Evolutionary conservation across 2,113 vertebrate genomes (phyloP).

Genomic region (Lonchura striata): DNA sequence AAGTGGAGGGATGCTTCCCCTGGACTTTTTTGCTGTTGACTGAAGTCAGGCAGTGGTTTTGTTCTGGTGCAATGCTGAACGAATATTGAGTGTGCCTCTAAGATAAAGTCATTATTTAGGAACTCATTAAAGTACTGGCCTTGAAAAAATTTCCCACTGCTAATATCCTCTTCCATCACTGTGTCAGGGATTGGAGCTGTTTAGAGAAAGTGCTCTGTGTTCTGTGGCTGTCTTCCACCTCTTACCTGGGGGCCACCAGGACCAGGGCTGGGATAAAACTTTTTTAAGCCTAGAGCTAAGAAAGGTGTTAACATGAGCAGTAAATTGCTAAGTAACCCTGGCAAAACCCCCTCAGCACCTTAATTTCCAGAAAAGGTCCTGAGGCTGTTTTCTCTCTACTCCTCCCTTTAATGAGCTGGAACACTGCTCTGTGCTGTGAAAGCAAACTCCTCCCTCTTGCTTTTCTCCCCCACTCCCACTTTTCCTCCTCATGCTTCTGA

Average conservation of each 20-base stretch:
- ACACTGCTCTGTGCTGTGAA: background rate
- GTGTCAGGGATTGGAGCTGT: background rate
- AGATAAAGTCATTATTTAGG: conserved; percentile 68
- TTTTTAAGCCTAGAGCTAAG: background rate
- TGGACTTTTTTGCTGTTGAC: background rate
- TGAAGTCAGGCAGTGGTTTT: background rate
- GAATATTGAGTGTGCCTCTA: conserved; percentile 30
- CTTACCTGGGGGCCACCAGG: background rate
- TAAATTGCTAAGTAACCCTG: background rate
- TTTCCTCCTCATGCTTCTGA: background rate
- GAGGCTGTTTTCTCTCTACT: background rate
- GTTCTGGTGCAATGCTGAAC: background rate
- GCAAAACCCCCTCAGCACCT: background rate
- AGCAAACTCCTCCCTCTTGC: background rate
- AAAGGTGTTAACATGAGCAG: background rate
- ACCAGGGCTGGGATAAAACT: background rate
- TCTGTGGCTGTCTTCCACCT: fast-evolving
- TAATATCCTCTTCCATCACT: conserved; percentile 68
- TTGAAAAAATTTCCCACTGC: conserved; percentile 45
- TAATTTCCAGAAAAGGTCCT: background rate
- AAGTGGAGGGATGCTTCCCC: background rate
- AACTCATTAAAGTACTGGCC: conserved; percentile 57
- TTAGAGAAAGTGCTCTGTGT: background rate
- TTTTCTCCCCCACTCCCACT: fast-evolving
- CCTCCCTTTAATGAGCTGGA: background rate